Evolutionary conservation across 2,113 vertebrate genomes (phyloP).

Genomic region (Boulengeromyrus knoepffleri): DNA sequence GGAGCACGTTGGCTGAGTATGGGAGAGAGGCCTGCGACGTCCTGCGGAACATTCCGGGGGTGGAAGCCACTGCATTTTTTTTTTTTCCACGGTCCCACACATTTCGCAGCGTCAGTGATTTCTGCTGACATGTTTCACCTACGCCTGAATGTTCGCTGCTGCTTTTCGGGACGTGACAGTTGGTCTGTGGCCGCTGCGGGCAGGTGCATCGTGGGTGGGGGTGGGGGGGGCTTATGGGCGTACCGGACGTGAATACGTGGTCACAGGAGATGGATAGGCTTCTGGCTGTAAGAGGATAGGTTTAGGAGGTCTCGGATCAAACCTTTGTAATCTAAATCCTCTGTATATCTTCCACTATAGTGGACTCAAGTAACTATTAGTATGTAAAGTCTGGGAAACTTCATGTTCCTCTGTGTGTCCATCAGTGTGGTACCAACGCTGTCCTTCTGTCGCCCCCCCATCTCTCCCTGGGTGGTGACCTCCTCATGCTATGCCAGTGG

Average conservation of each 20-base stretch:
- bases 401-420: background rate
- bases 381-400: conserved; percentile 3
- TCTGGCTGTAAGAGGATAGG: background rate
- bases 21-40: background rate
- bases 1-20: background rate
- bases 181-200: background rate
- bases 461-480: conserved; percentile 18
- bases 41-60: background rate
- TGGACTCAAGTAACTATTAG: background rate
- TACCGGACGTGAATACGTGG: background rate
- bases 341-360: background rate
- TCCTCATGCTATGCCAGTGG: conserved; percentile 25
- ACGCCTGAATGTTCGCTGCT: background rate
- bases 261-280: background rate
- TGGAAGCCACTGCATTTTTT: background rate
- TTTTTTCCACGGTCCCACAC: background rate
- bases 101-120: background rate
- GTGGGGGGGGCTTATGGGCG: background rate
- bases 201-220: background rate
- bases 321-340: background rate
- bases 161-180: background rate
- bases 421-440: background rate
- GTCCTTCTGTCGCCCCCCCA: background rate
- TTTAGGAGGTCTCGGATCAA: background rate
- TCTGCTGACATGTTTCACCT: background rate